Evolutionary conservation across 2,888 invertebrate genomes (phyloP).

Genomic region (Busseola fusca): DNA sequence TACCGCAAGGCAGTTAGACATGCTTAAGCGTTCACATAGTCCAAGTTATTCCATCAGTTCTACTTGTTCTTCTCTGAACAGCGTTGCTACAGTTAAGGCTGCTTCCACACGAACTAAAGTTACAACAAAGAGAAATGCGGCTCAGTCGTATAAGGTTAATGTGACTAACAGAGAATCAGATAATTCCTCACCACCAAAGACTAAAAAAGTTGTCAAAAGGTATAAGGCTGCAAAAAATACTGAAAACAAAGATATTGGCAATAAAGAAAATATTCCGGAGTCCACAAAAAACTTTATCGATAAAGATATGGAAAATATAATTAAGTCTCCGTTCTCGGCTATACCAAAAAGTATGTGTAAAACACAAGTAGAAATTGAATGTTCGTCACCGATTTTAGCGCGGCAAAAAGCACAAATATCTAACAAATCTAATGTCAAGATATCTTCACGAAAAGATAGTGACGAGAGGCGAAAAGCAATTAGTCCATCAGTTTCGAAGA

Average conservation of each 20-base stretch:
- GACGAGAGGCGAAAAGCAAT: slow-evolving; percentile 55
- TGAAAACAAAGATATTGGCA: slow-evolving; percentile 63
- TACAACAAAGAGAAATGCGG: slow-evolving; percentile 64
- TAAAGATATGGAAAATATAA: slow-evolving; percentile 59
- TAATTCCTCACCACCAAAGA: slow-evolving; percentile 64
- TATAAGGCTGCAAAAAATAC: slow-evolving; percentile 65
- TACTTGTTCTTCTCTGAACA: slow-evolving; percentile 79
- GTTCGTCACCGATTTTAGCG: slow-evolving; percentile 57
- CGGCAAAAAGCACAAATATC: slow-evolving; percentile 65
- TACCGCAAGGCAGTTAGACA: slow-evolving; percentile 46
- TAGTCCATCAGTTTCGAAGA: slow-evolving; percentile 62
- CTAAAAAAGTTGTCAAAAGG: slow-evolving; percentile 70
- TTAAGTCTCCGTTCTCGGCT: slow-evolving; percentile 64
- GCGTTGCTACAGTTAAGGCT: slow-evolving; percentile 77
- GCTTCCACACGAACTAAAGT: slow-evolving; percentile 65
- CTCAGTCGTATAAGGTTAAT: slow-evolving; percentile 68
- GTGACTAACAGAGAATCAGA: slow-evolving; percentile 71
- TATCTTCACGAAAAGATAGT: slow-evolving; percentile 61
- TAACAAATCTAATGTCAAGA: slow-evolving; percentile 67
- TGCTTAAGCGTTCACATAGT: slow-evolving; percentile 59
- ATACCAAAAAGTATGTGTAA: slow-evolving; percentile 71
- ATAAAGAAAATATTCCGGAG: slow-evolving; percentile 80
- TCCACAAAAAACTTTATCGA: slow-evolving; percentile 65
- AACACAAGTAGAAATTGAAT: slow-evolving; percentile 70
- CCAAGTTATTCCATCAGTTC: slow-evolving; percentile 75